phyloP scores from a whole-genome alignment of 2,113 vertebrate species.

The Mastomys natalensis region DNA sequence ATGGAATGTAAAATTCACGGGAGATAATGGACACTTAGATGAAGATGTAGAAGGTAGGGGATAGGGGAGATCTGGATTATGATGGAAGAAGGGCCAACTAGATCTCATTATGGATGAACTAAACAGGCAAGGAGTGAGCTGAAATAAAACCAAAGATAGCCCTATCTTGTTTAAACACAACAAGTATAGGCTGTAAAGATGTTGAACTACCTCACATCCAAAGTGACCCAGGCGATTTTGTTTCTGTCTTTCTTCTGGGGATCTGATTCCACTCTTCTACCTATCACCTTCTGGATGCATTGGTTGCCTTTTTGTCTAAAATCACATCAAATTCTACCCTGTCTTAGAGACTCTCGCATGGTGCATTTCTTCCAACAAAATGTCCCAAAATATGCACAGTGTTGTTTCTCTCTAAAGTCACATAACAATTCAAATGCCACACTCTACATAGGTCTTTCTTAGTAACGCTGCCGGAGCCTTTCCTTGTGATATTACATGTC shows the following conservation, averaged over 20 bases:
- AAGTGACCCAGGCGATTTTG: not conserved
- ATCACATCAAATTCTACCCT: not conserved
- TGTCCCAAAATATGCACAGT: not conserved
- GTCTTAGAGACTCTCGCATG: not conserved
- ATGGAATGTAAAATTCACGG: no score
- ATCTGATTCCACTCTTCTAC: not conserved
- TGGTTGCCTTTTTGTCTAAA: not conserved
- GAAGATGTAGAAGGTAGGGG: accelerated
- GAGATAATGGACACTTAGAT: accelerated
- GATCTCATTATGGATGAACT: accelerated
- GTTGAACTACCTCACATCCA: not conserved
- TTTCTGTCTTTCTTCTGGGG: not conserved
- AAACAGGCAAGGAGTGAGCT: not conserved
- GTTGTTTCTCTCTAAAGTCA: not conserved
- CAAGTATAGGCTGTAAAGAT: not conserved
- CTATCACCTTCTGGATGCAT: not conserved
- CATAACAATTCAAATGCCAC: no score
- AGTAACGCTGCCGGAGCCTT: accelerated
- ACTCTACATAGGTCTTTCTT: not conserved
- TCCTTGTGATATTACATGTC: accelerated
- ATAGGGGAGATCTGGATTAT: accelerated
- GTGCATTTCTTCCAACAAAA: not conserved
- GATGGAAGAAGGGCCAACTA: accelerated
- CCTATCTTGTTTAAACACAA: not conserved
- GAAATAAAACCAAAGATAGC: not conserved